Percentiles rank a stretch among this genome's conserved stretches.
Evolutionary conservation across 2,113 vertebrate genomes (phyloP).

Genomic region (Perognathus longimembris): DNA sequence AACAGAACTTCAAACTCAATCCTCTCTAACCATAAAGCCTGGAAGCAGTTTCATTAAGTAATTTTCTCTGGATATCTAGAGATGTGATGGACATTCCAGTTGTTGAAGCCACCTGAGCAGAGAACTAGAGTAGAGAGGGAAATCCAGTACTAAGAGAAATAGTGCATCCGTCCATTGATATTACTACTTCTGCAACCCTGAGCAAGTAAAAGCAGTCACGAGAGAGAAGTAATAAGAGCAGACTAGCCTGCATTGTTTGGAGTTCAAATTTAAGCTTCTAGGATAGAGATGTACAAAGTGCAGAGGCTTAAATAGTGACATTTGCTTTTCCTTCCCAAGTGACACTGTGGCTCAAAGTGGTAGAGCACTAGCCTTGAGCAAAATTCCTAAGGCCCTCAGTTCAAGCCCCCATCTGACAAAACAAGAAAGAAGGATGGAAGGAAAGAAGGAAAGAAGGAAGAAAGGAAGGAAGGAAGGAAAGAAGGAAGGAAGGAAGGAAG

Average conservation of each 20-base stretch:
- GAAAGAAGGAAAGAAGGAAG: too few species aligned
- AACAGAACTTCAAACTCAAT: background rate
- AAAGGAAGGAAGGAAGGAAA: too few species aligned
- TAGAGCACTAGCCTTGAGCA: too few species aligned
- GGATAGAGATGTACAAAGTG: background rate
- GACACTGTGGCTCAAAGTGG: too few species aligned
- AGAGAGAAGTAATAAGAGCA: background rate
- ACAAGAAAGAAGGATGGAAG: too few species aligned
- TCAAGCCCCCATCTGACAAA: too few species aligned
- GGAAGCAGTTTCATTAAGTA: background rate
- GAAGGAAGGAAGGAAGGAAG: too few species aligned
- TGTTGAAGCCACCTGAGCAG: background rate
- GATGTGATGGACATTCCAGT: background rate
- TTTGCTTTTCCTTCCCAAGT: background rate
- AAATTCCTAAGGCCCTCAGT: too few species aligned
- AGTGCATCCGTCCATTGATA: fast-evolving
- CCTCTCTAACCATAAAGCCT: too few species aligned
- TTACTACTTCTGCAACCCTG: fast-evolving
- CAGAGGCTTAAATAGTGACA: too few species aligned
- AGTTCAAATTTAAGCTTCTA: background rate
- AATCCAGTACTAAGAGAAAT: background rate
- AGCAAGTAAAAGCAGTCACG: background rate
- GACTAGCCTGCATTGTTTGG: too few species aligned
- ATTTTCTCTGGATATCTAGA: background rate
- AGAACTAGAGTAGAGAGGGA: background rate